Percentiles rank a stretch among this genome's conserved stretches.
Conservation (phyloP, 2,797 vertebrate genomes). For the Ammospiza maritima region DNA sequence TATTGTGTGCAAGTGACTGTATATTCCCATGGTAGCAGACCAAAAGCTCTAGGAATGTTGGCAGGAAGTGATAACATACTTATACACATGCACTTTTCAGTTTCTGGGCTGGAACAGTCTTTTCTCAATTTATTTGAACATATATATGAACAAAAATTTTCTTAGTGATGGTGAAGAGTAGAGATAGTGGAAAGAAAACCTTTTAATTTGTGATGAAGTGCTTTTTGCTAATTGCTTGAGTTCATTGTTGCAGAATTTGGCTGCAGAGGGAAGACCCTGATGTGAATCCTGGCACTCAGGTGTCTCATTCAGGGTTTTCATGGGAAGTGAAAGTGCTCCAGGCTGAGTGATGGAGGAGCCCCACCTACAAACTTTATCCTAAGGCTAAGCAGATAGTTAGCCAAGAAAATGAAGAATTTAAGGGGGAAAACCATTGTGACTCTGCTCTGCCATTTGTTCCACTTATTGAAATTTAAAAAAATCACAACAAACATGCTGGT, state of each 20-base stretch:
- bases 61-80: neutral
- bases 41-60: neutral
- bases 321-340: neutral
- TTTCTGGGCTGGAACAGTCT: neutral
- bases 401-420: neutral
- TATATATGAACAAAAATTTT: neutral
- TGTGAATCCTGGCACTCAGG: rapidly evolving
- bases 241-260: neutral
- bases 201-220: neutral
- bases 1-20: rapidly evolving
- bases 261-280: neutral
- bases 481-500: neutral
- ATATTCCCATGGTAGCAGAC: neutral
- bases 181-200: neutral
- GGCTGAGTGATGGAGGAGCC: neutral
- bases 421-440: neutral
- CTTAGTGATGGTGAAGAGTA: neutral
- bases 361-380: neutral
- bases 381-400: neutral
- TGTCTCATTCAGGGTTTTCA: neutral
- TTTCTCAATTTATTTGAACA: neutral
- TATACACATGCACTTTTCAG: neutral
- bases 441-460: neutral
- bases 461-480: neutral
- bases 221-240: neutral